Evolutionary conservation across 2,888 invertebrate genomes (phyloP).

Genomic region (Patella caerulea): DNA sequence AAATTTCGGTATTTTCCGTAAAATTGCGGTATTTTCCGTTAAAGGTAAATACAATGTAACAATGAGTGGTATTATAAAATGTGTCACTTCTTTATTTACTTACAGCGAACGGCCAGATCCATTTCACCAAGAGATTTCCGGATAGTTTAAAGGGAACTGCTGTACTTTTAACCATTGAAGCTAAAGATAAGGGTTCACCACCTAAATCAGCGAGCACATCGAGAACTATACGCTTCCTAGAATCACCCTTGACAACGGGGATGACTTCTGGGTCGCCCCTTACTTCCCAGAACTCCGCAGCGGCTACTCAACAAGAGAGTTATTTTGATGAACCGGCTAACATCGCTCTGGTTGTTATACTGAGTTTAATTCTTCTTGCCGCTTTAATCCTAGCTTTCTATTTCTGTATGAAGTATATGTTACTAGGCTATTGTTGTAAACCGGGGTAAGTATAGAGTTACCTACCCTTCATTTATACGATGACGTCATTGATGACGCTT

Average conservation of each 20-base stretch:
- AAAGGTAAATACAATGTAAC: no score
- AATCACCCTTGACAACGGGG: not conserved
- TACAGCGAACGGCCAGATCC: not conserved
- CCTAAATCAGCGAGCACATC: not conserved
- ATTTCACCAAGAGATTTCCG: not conserved
- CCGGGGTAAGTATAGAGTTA: not conserved
- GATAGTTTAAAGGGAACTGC: not conserved
- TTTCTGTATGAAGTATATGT: not conserved
- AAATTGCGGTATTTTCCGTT: no score
- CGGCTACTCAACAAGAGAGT: not conserved
- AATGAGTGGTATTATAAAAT: no score
- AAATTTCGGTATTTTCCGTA: no score
- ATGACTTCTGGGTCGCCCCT: not conserved
- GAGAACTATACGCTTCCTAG: not conserved
- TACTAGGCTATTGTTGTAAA: not conserved
- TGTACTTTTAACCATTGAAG: not conserved
- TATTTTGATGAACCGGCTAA: conserved; percentile 1
- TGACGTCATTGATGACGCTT: no score
- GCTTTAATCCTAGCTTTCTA: not conserved
- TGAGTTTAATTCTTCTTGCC: not conserved
- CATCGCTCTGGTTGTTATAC: not conserved
- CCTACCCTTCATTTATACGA: not conserved
- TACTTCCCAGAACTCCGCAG: not conserved
- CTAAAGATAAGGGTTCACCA: not conserved
- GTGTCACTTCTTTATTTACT: not conserved